phyloP scores from a whole-genome alignment of 2,113 vertebrate species.

The Cynocephalus volans region DNA sequence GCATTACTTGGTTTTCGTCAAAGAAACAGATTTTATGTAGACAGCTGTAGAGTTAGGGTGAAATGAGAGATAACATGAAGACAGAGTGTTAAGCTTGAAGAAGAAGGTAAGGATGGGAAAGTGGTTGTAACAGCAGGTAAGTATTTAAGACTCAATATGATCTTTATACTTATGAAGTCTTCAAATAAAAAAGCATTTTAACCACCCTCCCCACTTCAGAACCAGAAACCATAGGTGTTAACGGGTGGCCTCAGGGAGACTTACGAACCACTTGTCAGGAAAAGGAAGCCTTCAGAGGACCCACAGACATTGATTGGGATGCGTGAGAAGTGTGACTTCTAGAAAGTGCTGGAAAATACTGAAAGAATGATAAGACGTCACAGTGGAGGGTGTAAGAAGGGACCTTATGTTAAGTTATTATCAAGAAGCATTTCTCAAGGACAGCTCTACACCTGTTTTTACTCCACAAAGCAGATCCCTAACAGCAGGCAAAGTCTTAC shows the following conservation, averaged over 20 bases:
- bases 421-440: slow-evolving; percentile 10
- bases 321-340: background rate
- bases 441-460: background rate
- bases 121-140: background rate
- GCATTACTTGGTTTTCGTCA: background rate
- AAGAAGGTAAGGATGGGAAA: background rate
- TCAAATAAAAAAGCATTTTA: background rate
- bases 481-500: background rate
- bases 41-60: background rate
- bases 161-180: background rate
- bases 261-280: background rate
- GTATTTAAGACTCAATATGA: background rate
- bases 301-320: background rate
- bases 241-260: background rate
- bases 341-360: background rate
- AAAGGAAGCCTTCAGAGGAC: background rate
- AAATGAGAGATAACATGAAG: background rate
- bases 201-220: background rate
- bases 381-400: background rate
- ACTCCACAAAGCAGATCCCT: background rate
- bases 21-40: background rate
- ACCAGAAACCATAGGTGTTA: background rate
- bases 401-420: background rate
- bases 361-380: background rate
- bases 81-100: too few relatives aligned